These are phyloP conservation scores for Panzeria rudis DNA, from an alignment of 2,888 invertebrate species.

Conservation along the genomic window DNA sequence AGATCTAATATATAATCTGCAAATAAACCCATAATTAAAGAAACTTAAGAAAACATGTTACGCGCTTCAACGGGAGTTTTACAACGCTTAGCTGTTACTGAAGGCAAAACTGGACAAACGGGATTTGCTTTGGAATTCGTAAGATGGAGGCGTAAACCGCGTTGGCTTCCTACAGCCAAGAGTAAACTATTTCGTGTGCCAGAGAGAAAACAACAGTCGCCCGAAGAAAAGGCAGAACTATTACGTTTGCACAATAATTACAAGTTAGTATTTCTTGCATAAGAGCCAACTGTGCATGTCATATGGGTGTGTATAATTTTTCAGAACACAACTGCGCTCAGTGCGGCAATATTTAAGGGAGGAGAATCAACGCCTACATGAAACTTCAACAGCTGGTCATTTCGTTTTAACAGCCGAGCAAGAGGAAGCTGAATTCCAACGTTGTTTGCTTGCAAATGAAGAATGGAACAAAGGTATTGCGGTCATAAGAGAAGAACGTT, in stretches of 20 bases:
- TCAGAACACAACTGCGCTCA: slow-evolving; percentile 85
- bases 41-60: slow-evolving; percentile 74
- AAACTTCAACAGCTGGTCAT: slow-evolving; percentile 85
- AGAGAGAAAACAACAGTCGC: slow-evolving; percentile 85
- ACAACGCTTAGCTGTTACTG: slow-evolving; percentile 74
- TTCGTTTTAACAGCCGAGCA: slow-evolving; percentile 85
- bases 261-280: slow-evolving; percentile 80
- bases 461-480: slow-evolving; percentile 89
- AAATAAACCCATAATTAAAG: neutral
- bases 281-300: neutral
- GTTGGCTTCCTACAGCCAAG: slow-evolving; percentile 92
- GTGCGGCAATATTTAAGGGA: slow-evolving; percentile 85
- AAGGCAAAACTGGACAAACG: slow-evolving; percentile 78
- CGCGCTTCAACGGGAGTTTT: slow-evolving; percentile 76
- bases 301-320: slow-evolving; percentile 76
- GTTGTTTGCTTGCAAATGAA: slow-evolving; percentile 87
- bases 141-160: slow-evolving; percentile 89
- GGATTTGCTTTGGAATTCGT: slow-evolving; percentile 82
- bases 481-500: slow-evolving; percentile 85
- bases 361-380: slow-evolving; percentile 84
- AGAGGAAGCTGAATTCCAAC: slow-evolving; percentile 87
- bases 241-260: slow-evolving; percentile 89
- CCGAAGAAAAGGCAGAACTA: slow-evolving; percentile 88
- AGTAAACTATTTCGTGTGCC: slow-evolving; percentile 90
- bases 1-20: too few relatives aligned